Percentiles rank a stretch among this genome's conserved stretches.
Evolutionary conservation across 2,888 invertebrate species (phyloP).

Genomic region (Auanema sp.): DNA sequence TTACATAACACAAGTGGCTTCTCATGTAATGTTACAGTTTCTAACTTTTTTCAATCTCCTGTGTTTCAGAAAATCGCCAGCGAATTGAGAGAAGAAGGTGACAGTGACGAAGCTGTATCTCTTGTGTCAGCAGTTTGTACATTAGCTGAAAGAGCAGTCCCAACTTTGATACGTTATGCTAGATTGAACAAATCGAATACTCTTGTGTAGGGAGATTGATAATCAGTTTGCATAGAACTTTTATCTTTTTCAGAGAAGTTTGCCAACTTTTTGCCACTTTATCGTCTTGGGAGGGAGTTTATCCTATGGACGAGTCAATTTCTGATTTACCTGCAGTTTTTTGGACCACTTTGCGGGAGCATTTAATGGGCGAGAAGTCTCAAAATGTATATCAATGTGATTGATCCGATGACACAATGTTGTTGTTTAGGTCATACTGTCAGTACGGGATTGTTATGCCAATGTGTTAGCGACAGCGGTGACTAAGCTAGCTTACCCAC

Average conservation of each 20-base stretch:
- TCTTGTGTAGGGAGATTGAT: constrained; percentile 5
- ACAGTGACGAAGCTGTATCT: constrained; percentile 31
- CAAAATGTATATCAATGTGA: neutral
- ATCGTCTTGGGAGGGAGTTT: constrained; percentile 27
- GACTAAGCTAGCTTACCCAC: constrained; percentile 31
- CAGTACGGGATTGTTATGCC: constrained; percentile 25
- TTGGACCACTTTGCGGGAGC: constrained; percentile 42
- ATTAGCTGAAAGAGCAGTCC: constrained; percentile 30
- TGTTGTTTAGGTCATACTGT: constrained; percentile 15
- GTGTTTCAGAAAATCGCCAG: constrained; percentile 24
- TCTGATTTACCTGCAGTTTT: constrained; percentile 49
- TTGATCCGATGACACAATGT: neutral
- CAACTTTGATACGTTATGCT: constrained; percentile 28
- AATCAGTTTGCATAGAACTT: constrained; percentile 1
- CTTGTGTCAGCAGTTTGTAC: constrained; percentile 37
- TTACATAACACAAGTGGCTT: constrained; percentile 33
- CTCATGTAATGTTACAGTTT: constrained; percentile 20
- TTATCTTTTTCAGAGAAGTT: constrained; percentile 16
- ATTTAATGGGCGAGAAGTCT: constrained; percentile 19
- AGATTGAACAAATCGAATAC: neutral
- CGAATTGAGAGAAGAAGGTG: constrained; percentile 28
- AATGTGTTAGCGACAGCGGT: constrained; percentile 25
- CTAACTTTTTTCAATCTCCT: neutral
- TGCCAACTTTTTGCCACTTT: constrained; percentile 14
- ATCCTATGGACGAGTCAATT: constrained; percentile 35